Conservation (phyloP, 2,888 invertebrate species). For the Allacma fusca region DNA sequence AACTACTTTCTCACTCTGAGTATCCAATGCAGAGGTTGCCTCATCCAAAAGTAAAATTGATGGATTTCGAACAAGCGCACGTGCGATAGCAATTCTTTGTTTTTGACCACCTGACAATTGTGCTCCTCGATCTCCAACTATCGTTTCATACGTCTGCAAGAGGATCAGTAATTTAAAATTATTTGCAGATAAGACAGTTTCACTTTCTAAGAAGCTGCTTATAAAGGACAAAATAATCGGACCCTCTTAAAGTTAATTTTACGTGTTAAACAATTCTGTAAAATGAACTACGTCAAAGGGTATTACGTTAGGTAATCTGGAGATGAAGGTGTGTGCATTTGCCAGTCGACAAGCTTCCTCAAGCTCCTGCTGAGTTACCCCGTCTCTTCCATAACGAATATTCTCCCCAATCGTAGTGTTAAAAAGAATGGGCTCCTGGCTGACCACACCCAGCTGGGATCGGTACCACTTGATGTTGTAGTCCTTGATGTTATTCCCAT, state of each 20-base stretch:
- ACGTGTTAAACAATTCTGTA: too few species aligned
- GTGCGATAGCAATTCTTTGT: slow-evolving; percentile 83
- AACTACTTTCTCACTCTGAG: slow-evolving; percentile 76
- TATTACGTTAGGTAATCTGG: slow-evolving; percentile 75
- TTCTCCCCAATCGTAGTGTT: slow-evolving; percentile 84
- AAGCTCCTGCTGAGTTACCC: slow-evolving; percentile 73
- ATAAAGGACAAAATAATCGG: too few species aligned
- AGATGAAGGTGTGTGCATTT: slow-evolving; percentile 80
- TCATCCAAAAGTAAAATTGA: slow-evolving; percentile 80
- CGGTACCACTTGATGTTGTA: slow-evolving; percentile 79
- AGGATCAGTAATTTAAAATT: neutral
- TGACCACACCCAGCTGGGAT: slow-evolving; percentile 83
- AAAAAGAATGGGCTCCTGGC: slow-evolving; percentile 83
- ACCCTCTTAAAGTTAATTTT: too few species aligned
- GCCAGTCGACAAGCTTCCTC: slow-evolving; percentile 76
- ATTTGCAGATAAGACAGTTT: too few species aligned
- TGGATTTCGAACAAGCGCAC: slow-evolving; percentile 79
- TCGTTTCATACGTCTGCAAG: slow-evolving; percentile 75
- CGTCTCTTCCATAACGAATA: slow-evolving; percentile 80
- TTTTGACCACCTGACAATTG: slow-evolving; percentile 86
- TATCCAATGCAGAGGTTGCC: slow-evolving; percentile 82
- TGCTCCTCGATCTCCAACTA: slow-evolving; percentile 81
- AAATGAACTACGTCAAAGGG: too few species aligned
- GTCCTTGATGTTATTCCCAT: slow-evolving; percentile 72
- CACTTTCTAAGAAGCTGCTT: too few species aligned